These are phyloP conservation scores for Nasalis larvatus DNA, from an alignment of 2,113 vertebrate species.

Conservation along the genomic window DNA sequence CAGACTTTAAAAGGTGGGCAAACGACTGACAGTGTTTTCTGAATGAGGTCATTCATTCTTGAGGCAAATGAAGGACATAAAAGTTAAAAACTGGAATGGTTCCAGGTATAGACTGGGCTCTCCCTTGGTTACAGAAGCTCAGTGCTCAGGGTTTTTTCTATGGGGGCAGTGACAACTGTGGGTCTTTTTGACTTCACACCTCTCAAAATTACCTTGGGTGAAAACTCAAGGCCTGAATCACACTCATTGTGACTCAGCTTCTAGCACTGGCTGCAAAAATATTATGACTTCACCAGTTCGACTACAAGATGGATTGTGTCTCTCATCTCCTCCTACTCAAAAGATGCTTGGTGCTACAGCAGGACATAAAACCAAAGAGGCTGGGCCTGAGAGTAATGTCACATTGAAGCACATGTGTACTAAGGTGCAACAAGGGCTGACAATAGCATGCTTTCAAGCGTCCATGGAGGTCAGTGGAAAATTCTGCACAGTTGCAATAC, in stretches of 20 bases:
- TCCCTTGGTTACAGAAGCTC: slow-evolving; percentile 33
- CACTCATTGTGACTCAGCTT: slow-evolving; percentile 57
- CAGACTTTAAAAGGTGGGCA: background rate
- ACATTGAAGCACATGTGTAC: background rate
- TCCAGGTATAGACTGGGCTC: background rate
- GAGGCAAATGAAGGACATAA: background rate
- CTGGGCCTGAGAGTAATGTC: background rate
- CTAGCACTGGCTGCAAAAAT: slow-evolving; percentile 61
- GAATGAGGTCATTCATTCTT: slow-evolving; percentile 56
- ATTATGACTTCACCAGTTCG: slow-evolving; percentile 50
- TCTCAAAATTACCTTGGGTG: slow-evolving; percentile 64
- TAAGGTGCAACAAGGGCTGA: background rate
- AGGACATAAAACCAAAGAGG: background rate
- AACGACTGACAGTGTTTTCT: background rate
- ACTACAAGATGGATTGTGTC: slow-evolving; percentile 33
- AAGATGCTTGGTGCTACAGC: background rate
- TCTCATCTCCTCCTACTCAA: slow-evolving; percentile 40
- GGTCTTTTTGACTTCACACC: slow-evolving; percentile 70
- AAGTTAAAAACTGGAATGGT: background rate
- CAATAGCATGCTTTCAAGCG: background rate
- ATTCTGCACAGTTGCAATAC: background rate
- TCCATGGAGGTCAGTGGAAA: background rate
- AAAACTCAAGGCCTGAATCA: slow-evolving; percentile 59
- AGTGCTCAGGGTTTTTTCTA: background rate
- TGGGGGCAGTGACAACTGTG: slow-evolving; percentile 23